phyloP scores from a whole-genome alignment of 2,113 vertebrate species.

The Neolamprologus kungweensis region DNA sequence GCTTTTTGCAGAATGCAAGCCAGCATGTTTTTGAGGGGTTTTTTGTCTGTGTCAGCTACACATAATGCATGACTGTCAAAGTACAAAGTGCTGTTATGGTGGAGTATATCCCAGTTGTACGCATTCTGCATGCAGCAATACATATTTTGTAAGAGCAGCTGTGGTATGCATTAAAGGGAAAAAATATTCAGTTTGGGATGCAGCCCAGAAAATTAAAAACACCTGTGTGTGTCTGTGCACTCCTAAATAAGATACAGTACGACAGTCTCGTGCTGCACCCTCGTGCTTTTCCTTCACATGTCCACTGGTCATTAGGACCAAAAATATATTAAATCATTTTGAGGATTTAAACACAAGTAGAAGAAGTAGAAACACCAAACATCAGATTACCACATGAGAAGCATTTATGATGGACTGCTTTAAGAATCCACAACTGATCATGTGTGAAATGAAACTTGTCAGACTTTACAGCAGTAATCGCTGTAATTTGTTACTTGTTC shows the following conservation, averaged over 20 bases:
- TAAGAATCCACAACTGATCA: neutral
- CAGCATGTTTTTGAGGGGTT: neutral
- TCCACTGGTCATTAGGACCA: neutral
- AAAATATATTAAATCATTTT: neutral
- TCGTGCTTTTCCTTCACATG: neutral
- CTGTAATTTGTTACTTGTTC: neutral
- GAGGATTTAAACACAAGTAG: neutral
- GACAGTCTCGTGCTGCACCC: neutral
- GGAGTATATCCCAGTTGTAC: neutral
- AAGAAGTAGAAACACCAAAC: neutral
- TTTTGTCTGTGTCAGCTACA: neutral
- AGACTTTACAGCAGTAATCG: neutral
- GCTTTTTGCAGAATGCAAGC: neutral
- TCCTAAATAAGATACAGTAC: neutral
- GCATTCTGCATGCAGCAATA: neutral
- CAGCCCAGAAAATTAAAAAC: neutral
- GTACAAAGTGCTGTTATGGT: neutral
- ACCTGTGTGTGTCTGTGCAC: neutral
- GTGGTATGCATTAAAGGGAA: neutral
- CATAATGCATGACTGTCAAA: neutral
- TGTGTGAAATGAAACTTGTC: neutral
- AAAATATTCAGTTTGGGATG: neutral
- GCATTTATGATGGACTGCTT: neutral
- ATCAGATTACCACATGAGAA: neutral
- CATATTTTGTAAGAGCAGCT: neutral